Evolutionary conservation across 2,113 vertebrate genomes (phyloP), one percentile per base, ranked within the genome.

Genomic region (Anolis sagrei): DNA sequence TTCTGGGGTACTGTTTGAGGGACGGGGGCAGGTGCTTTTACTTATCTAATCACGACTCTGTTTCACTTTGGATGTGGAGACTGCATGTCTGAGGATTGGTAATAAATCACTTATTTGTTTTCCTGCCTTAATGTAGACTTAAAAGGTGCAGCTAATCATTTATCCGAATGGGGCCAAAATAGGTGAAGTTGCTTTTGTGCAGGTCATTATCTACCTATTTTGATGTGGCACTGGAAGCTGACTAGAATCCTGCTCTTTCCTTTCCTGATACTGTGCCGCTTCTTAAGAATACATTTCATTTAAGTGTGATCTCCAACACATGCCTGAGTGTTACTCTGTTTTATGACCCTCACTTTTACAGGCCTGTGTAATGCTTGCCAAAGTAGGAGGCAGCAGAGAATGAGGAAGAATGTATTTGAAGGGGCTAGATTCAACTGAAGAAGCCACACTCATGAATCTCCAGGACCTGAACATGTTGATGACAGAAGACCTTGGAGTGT

Each of bases 101-200:
- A 86, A 62, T 89, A 87, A 89, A 39, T 87, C 73, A 61, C 19
- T 21, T 0, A 68, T 61, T 54, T 76, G 87, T 89, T 89, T 81
- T 79, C 69, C 73, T 62, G 0, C 66, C 81, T 76, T 39, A 44
- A 16, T 34, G 21, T 5, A 72, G 36, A 49, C 89, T 25, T 32
- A 76, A 89, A 87, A 87, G 27, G 74, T 48, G 36, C 84, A 82
- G 25, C 44, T 69, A 7, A 86, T 89, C 79, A 90, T 89, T 91
- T 75, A 86, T 80, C 76, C 27, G 32, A 2, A n/a, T 66, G n/a
- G 9, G 68, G 75, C 74, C 64, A 69, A 78, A 84, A 36, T 49
- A 68, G 44, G 23, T 48, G 21, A 74, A 75, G 23, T 77, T 25
- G 61, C 21, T 66, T 8, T 51, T 68, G 39, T 66, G 76, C 27